These are phyloP conservation scores for Glandiceps talaboti DNA, from an alignment of 53 echinoderm and acorn worm genomes.

Conservation along the genomic window DNA sequence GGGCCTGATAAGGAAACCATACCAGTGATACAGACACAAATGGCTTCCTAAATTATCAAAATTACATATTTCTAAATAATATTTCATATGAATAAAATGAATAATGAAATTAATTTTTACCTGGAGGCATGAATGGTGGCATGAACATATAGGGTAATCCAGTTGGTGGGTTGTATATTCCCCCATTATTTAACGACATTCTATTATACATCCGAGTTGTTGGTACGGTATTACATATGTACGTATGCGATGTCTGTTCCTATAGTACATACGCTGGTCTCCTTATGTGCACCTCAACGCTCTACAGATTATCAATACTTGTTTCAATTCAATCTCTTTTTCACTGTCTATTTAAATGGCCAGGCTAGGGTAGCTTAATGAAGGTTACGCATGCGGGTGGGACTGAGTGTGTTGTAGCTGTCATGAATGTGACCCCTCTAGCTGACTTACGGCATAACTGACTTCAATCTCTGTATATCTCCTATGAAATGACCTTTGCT, in stretches of 20 bases:
- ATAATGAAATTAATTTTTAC: neutral
- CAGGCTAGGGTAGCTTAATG: neutral
- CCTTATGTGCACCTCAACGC: neutral
- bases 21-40: no score
- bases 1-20: no score
- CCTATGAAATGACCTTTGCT: neutral
- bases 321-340: neutral
- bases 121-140: neutral
- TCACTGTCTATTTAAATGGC: neutral
- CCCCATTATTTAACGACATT: neutral
- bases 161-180: neutral
- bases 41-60: no score
- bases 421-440: neutral
- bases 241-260: neutral
- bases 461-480: neutral
- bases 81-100: no score
- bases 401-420: neutral
- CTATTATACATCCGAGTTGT: neutral
- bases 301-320: neutral
- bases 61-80: no score
- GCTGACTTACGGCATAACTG: neutral
- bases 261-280: neutral
- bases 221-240: neutral
- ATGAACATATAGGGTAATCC: neutral
- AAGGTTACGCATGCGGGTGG: slow-evolving; percentile 1